Conservation (phyloP, 2,888 invertebrate genomes). For the Cenopis cana region DNA sequence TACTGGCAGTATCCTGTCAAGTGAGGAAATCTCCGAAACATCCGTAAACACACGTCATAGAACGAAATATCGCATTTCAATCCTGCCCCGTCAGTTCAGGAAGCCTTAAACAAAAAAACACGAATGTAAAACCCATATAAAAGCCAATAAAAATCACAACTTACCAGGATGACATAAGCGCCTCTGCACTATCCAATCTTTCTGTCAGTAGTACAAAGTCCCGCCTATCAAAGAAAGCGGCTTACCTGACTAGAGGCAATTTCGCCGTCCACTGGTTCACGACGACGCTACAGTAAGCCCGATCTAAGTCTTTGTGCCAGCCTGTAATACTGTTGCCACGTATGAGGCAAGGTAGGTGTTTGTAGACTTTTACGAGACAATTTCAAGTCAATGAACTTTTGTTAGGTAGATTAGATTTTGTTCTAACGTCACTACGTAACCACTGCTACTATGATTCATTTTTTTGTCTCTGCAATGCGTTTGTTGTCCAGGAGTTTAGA, state of each 20-base stretch:
- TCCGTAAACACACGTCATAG: no score
- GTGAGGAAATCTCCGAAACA: no score
- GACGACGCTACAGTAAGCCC: constrained; percentile 72
- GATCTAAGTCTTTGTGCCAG: constrained; percentile 69
- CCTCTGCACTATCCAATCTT: constrained; percentile 39
- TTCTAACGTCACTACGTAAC: background rate
- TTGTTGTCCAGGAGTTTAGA: no score
- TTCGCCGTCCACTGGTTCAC: constrained; percentile 80
- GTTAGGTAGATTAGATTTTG: constrained; percentile 7
- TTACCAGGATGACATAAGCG: constrained; percentile 20
- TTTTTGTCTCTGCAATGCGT: no score
- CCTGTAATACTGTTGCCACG: constrained; percentile 54
- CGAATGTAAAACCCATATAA: background rate
- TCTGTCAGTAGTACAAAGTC: constrained; percentile 56
- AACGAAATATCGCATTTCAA: no score
- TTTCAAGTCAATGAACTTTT: constrained; percentile 13
- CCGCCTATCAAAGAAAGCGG: constrained; percentile 77
- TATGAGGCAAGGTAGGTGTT: constrained; percentile 18
- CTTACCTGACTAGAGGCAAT: constrained; percentile 81
- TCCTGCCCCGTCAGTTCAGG: no score
- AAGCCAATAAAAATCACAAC: constrained; percentile 14
- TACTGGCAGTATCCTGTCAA: no score
- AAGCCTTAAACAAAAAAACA: background rate
- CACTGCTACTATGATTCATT: no score
- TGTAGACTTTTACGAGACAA: constrained; percentile 18